phyloP scores from a whole-genome alignment of 1,140 invertebrate genomes.

The Drosophila rufa region DNA sequence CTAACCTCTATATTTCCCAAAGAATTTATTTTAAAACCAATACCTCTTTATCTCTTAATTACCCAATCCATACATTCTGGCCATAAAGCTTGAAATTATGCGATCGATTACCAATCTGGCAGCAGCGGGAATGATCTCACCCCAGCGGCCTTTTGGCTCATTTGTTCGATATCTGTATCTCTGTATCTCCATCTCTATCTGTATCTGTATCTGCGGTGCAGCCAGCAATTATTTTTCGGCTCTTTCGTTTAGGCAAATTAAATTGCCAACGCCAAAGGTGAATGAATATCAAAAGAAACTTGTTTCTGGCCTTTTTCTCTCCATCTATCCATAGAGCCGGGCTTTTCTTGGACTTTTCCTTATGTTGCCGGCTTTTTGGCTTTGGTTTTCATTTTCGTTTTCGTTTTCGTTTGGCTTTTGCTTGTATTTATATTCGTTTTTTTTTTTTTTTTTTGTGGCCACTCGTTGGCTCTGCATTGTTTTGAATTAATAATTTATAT shows the following conservation, averaged over 20 bases:
- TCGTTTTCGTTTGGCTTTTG: slow-evolving; percentile 20
- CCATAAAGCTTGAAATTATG: neutral
- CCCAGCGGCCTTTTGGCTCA: slow-evolving; percentile 10
- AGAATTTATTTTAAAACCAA: too few relatives aligned
- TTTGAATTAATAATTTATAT: slow-evolving; percentile 83
- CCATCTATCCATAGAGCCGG: neutral
- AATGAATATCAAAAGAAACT: slow-evolving; percentile 41
- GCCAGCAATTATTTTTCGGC: slow-evolving; percentile 19
- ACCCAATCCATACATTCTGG: neutral
- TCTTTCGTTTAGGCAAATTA: slow-evolving; percentile 37
- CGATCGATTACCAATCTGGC: slow-evolving; percentile 5
- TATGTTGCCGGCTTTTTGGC: slow-evolving; percentile 34
- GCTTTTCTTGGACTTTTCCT: slow-evolving; percentile 37
- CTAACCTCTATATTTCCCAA: neutral
- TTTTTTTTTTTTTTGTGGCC: slow-evolving; percentile 4
- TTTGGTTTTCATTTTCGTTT: slow-evolving; percentile 27
- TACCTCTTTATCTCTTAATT: neutral
- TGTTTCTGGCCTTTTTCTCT: slow-evolving; percentile 28
- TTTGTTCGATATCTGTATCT: slow-evolving; percentile 14
- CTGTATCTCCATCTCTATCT: neutral
- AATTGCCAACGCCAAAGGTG: slow-evolving; percentile 38
- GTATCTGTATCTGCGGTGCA: neutral
- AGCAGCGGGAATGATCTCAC: slow-evolving; percentile 11
- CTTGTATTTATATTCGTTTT: slow-evolving; percentile 12
- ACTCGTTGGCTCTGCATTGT: slow-evolving; percentile 59